Conservation (phyloP, 2,888 invertebrate species). For the Melanotus villosus region DNA sequence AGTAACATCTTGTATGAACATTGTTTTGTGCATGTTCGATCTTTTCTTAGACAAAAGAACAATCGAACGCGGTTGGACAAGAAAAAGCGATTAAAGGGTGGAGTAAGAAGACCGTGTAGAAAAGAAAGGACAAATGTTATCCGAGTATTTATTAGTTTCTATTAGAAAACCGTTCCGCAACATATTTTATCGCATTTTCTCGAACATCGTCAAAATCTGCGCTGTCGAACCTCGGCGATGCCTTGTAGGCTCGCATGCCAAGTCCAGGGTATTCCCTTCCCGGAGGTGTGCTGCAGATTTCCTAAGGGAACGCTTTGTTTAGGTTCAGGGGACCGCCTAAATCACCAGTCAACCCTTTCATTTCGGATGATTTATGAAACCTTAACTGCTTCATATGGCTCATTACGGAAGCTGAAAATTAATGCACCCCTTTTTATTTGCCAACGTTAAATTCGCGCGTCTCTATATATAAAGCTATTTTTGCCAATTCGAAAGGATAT, state of each 20-base stretch:
- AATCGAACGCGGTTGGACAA: too few relatives aligned
- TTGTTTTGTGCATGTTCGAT: too few relatives aligned
- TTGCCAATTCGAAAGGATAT: neutral
- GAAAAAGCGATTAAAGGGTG: too few relatives aligned
- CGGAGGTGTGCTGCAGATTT: constrained; percentile 28
- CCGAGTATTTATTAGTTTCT: too few relatives aligned
- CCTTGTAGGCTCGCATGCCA: neutral
- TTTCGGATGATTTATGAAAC: constrained; percentile 29
- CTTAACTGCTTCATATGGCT: constrained; percentile 22
- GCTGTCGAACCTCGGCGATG: neutral
- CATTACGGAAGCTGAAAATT: constrained; percentile 22
- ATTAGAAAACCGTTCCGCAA: too few relatives aligned
- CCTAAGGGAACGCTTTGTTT: constrained; percentile 38
- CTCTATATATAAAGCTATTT: neutral
- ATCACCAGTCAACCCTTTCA: constrained; percentile 31
- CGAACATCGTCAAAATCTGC: constrained; percentile 5
- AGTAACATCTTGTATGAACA: neutral
- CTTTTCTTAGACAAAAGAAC: too few relatives aligned
- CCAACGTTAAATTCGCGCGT: constrained; percentile 6
- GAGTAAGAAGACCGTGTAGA: too few relatives aligned
- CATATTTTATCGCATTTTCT: too few relatives aligned
- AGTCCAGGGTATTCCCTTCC: neutral
- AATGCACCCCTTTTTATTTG: constrained; percentile 25
- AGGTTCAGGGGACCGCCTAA: constrained; percentile 29
- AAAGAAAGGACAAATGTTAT: too few relatives aligned